A percentile compares a stretch with the other conserved stretches of the same genome.
Evolutionary conservation across 64 coral and sea anemone genomes (phyloP).

Genomic region (Montipora sp.): DNA sequence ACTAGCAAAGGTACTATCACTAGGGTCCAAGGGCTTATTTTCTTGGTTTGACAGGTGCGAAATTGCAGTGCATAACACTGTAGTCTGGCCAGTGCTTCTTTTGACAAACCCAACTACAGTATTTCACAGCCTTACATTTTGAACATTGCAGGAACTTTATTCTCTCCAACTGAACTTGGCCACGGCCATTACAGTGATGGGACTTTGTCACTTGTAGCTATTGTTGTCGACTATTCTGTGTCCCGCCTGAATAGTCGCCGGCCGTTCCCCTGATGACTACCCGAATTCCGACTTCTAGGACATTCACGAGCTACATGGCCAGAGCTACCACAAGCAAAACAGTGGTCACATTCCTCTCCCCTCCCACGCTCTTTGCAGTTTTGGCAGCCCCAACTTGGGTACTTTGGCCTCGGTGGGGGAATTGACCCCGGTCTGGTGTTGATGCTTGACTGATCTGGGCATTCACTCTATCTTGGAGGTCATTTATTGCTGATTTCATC

Average conservation of each 20-base stretch:
- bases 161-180: too few species aligned
- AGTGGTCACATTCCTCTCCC: constrained; percentile 40
- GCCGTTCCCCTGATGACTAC: constrained; percentile 59
- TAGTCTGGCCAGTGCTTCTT: too few species aligned
- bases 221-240: constrained; percentile 65
- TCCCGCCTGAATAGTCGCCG: constrained; percentile 68
- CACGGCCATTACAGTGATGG: constrained; percentile 54
- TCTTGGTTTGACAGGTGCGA: too few species aligned
- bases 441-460: neutral
- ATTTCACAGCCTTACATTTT: too few species aligned
- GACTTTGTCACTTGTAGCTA: neutral
- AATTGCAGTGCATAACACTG: too few species aligned
- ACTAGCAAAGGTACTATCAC: too few species aligned
- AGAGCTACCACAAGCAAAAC: constrained; percentile 46
- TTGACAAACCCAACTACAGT: too few species aligned
- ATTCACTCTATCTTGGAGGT: constrained; percentile 26
- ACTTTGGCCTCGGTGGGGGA: neutral
- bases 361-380: constrained; percentile 44
- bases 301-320: constrained; percentile 52
- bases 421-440: neutral
- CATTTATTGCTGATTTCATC: constrained; percentile 46
- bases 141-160: too few species aligned
- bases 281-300: neutral
- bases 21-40: too few species aligned
- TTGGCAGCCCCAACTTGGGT: constrained; percentile 29